Conservation (phyloP, 2,888 invertebrate species). For the Pheosia gnoma region DNA sequence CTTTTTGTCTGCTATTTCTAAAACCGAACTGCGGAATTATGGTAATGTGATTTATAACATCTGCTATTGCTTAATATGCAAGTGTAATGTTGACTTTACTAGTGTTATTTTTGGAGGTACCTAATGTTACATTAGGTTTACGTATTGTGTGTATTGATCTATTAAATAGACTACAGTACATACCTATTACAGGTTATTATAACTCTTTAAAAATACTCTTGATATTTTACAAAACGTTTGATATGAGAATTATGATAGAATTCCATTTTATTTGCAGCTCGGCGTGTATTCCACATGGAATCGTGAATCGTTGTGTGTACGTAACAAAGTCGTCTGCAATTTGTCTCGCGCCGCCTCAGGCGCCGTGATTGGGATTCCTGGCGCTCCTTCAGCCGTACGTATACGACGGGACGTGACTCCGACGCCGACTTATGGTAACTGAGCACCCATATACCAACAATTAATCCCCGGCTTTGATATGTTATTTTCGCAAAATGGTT, state of each 20-base stretch:
- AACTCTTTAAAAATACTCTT: background rate
- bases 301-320: conserved; percentile 32
- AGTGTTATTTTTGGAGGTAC: too few relatives aligned
- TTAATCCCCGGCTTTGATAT: background rate
- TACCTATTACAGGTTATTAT: background rate
- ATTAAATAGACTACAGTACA: too few relatives aligned
- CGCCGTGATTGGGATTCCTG: conserved; percentile 65
- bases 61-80: too few relatives aligned
- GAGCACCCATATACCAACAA: conserved; percentile 1
- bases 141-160: too few relatives aligned
- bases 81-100: too few relatives aligned
- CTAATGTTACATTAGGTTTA: too few relatives aligned
- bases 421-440: conserved; percentile 15
- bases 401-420: conserved; percentile 40
- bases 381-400: conserved; percentile 48
- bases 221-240: background rate
- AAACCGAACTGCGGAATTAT: background rate
- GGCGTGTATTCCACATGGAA: conserved; percentile 20
- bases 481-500: background rate
- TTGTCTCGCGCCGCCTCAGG: conserved; percentile 55
- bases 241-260: background rate
- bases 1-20: background rate
- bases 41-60: too few relatives aligned
- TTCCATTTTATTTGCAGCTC: conserved; percentile 9
- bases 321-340: conserved; percentile 62